Evolutionary conservation across 2,113 vertebrate genomes (phyloP).

Genomic region (Neotragus pygmaeus): DNA sequence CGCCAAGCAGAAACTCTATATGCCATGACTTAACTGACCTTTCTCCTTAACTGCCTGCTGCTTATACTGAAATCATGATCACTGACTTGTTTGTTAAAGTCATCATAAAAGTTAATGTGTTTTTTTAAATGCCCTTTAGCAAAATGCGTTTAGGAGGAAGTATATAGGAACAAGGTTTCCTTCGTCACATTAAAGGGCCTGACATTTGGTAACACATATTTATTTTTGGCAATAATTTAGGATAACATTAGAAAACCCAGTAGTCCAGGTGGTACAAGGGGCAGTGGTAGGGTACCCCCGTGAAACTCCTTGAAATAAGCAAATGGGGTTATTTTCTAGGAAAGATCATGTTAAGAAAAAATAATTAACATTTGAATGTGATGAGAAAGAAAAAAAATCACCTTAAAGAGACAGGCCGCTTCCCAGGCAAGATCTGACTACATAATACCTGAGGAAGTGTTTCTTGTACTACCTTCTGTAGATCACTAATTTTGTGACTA

Average conservation of each 20-base stretch:
- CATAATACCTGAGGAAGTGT: background rate
- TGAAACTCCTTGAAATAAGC: background rate
- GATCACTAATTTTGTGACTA: background rate
- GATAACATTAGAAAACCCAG: constrained; percentile 1
- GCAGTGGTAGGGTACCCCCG: background rate
- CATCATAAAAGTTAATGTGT: constrained; percentile 63
- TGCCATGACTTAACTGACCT: background rate
- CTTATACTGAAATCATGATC: constrained; percentile 51
- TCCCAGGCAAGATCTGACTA: background rate
- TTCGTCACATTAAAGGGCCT: constrained; percentile 26
- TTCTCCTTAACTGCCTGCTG: constrained; percentile 26
- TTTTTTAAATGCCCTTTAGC: constrained; percentile 61
- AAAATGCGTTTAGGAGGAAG: constrained; percentile 59
- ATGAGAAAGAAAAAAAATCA: constrained; percentile 6
- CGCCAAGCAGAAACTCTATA: constrained; percentile 55
- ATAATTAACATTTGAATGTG: background rate
- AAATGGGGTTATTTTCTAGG: background rate
- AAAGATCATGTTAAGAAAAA: background rate
- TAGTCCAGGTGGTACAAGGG: background rate
- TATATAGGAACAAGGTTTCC: constrained; percentile 6
- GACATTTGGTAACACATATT: constrained; percentile 5
- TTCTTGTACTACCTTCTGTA: background rate
- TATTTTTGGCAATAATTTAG: constrained; percentile 22
- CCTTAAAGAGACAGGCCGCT: background rate
- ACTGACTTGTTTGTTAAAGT: constrained; percentile 68